Evolutionary conservation across 2,113 vertebrate genomes (phyloP).

Genomic region (Chinchilla lanigera): DNA sequence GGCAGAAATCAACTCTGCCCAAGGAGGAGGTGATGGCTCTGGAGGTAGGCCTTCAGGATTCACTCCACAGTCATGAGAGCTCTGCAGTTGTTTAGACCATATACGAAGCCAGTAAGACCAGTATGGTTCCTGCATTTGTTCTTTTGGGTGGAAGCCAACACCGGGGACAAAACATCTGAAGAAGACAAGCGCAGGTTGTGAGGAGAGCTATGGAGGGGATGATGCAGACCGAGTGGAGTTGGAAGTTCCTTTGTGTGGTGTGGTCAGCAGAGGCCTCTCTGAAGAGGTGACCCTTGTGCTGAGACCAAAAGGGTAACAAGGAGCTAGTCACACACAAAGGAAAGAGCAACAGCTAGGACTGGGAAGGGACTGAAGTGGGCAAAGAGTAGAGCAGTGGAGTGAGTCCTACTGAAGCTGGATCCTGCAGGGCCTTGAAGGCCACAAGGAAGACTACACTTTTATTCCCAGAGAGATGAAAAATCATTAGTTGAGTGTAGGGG

Average conservation of each 20-base stretch:
- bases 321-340: not conserved
- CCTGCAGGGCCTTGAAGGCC: not conserved
- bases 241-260: not conserved
- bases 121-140: not conserved
- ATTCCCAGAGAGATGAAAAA: not conserved
- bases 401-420: not conserved
- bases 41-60: not conserved
- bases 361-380: no score
- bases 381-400: not conserved
- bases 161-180: not conserved
- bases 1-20: not conserved
- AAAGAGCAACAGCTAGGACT: not conserved
- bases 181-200: not conserved
- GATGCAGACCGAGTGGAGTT: not conserved
- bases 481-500: not conserved
- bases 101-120: not conserved
- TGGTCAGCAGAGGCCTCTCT: not conserved
- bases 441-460: not conserved
- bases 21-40: not conserved
- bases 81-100: not conserved
- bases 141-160: not conserved
- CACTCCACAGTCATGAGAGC: not conserved
- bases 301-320: not conserved
- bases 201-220: not conserved
- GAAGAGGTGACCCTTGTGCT: not conserved